Evolutionary conservation across 2,888 invertebrate genomes (phyloP).

Genomic region (Parnassius glacialis): DNA sequence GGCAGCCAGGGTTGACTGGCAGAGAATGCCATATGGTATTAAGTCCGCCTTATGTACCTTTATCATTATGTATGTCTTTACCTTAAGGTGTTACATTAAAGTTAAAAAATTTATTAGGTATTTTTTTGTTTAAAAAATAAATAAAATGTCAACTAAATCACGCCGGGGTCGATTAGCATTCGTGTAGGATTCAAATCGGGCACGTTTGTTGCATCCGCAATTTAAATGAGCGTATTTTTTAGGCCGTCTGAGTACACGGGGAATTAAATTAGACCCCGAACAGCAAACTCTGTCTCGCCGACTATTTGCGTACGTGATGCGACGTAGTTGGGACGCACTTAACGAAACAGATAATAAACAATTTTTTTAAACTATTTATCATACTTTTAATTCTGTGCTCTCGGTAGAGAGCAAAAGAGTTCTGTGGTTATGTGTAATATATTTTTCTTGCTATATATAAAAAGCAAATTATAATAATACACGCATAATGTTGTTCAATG

Average conservation of each 20-base stretch:
- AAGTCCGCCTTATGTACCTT: too few relatives aligned
- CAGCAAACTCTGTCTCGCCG: conserved; percentile 48
- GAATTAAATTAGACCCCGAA: conserved; percentile 66
- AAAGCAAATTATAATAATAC: too few relatives aligned
- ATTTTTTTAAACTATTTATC: conserved; percentile 6
- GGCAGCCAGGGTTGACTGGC: too few relatives aligned
- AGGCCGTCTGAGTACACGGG: conserved; percentile 64
- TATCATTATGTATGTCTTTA: too few relatives aligned
- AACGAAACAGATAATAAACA: conserved; percentile 18
- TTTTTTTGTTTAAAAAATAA: conserved; percentile 11
- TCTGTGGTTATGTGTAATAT: too few relatives aligned
- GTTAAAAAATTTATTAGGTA: too few relatives aligned
- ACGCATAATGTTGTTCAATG: too few relatives aligned
- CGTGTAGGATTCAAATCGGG: conserved; percentile 61
- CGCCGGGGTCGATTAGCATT: conserved; percentile 22
- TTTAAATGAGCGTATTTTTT: conserved; percentile 76
- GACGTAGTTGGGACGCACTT: conserved; percentile 29
- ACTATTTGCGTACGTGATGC: conserved; percentile 53
- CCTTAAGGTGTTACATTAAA: too few relatives aligned
- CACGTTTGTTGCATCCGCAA: conserved; percentile 69
- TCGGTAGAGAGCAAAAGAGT: too few relatives aligned
- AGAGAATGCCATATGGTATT: too few relatives aligned
- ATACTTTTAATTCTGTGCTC: too few relatives aligned
- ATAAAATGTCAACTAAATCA: conserved; percentile 10
- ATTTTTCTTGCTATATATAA: too few relatives aligned